Evolutionary conservation across 1,140 invertebrate genomes (phyloP), one percentile per base, ranked within the genome.

Genomic region (Drosophila orena): DNA sequence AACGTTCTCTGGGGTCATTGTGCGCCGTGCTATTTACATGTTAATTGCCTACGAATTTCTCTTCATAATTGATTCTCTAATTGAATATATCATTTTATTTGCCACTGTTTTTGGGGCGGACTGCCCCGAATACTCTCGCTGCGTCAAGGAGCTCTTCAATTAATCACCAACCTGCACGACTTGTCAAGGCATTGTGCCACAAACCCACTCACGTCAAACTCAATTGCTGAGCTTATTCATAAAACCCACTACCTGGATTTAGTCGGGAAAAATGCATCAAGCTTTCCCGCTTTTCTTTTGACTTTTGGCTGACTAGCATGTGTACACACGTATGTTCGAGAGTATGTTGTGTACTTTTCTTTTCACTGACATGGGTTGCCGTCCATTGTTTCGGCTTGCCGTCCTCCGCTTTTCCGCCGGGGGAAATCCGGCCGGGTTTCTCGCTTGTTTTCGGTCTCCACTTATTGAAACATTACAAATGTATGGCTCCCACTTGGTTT

Each of bases 401-500:
- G 30, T 30, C 7, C 27, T 49, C 14, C 34, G 12, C 24, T 43
- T 53, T 35, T 35, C 43, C 42, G 56, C 56, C 60, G 27, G n/a
- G 24, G 42, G 38, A 20, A 52, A 40, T 15, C 34, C 14, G 17
- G 30, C 12, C 43, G 44, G 22, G 44, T 27, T 27, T 20, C 10
- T 44, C 17, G 46, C 50, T 42, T 66, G 57, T 42, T 62, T 60
- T 62, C 30, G 58, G 38, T 65, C 56, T 43, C 42, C 58, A 69
- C 71, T 65, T 62, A 77, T 68, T 79, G 75, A 54, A 76, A 79
- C 71, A 88, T 81, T 81, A 74, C 61, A 79, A 89, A 88, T 89
- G 84, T 88, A 88, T 77, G 75, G 64, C 72, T 89, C 84, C 84
- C 79, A 62, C 57, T 70, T 83, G 83, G 84, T 58, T 83, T 83